Percentiles rank a stretch among this genome's conserved stretches.
Conservation (phyloP, 2,113 vertebrate species). For the Scytalopus superciliaris region DNA sequence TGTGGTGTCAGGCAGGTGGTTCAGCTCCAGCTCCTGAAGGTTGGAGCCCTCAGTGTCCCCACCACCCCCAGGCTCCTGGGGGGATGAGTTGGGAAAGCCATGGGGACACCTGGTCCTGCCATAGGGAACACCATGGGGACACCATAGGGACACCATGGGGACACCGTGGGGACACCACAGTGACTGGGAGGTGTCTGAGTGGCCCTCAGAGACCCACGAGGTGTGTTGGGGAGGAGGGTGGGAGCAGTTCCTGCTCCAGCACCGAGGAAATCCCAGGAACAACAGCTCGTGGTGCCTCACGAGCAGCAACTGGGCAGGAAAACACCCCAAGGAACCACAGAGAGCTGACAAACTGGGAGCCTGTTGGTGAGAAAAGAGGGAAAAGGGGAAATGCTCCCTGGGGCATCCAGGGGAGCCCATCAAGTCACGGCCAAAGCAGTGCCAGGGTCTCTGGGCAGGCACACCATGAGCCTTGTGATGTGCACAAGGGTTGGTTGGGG, state of each 20-base stretch:
- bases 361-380: background rate
- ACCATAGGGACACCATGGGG: background rate
- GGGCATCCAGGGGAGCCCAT: background rate
- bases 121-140: background rate
- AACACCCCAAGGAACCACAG: background rate
- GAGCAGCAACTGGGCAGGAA: background rate
- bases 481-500: no score
- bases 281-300: fast-evolving
- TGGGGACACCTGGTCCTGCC: background rate
- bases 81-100: background rate
- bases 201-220: fast-evolving
- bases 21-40: background rate
- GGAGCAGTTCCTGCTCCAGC: fast-evolving
- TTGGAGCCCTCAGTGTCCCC: background rate
- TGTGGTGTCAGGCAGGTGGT: background rate
- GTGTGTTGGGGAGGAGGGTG: background rate
- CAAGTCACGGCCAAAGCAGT: fast-evolving
- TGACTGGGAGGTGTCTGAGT: background rate
- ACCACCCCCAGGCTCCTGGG: background rate
- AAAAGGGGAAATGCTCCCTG: background rate
- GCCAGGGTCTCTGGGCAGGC: background rate
- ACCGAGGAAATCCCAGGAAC: background rate
- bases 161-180: fast-evolving
- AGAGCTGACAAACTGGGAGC: background rate
- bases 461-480: background rate